Evolutionary conservation across 2,113 vertebrate species (phyloP), one percentile per base, ranked within the genome.

Genomic region (Myiozetetes cayanensis): DNA sequence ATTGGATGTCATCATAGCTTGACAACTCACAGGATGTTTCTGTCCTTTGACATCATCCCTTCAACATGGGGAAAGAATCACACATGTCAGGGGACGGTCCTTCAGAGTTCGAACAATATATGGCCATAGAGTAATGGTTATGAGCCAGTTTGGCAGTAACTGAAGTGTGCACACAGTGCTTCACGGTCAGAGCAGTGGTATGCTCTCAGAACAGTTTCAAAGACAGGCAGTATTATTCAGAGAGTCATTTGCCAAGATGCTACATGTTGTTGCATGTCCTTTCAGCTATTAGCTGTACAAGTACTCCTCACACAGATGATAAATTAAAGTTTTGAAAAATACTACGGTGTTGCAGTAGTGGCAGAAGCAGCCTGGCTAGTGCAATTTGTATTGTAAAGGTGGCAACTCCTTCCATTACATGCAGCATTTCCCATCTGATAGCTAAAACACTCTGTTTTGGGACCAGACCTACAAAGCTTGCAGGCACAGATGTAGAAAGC

Each of bases 121-220:
- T 0, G 1, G 13, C 49, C 55, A 66, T 0, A 1, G 58, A 76
- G 11, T 27, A 67, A 79, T 1, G 4, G 41, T 25, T 76, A 87
- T 1, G 0, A 80, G 59, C 28, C 80, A 70, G 43, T 15, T 5
- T 2, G 2, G 28, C 25, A 46, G 44, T 23, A 67, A 41, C 12
- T 14, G 14, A 78, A 76, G 23, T 2, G 2, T n/a, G 19, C 37
- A 62, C 25, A 44, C 9, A 6, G 2, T 41, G 28, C 10, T 82
- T 37, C 81, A 73, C 16, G 80, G 55, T 35, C 50, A 76, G 63
- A 80, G 65, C 41, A 56, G 41, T 6, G 28, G n/a, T n/a, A 67
- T 0, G 0, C 10, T 22, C 15, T 74, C 59, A 66, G 49, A 86
- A 61, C 1, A 13, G 58, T 62, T 75, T 66, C 5, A 14, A 61